Percentiles rank a stretch among this genome's conserved stretches.
These are phyloP conservation scores for Eutolmus rufibarbis DNA, from an alignment of 2,888 invertebrate genomes.

Conservation along the genomic window DNA sequence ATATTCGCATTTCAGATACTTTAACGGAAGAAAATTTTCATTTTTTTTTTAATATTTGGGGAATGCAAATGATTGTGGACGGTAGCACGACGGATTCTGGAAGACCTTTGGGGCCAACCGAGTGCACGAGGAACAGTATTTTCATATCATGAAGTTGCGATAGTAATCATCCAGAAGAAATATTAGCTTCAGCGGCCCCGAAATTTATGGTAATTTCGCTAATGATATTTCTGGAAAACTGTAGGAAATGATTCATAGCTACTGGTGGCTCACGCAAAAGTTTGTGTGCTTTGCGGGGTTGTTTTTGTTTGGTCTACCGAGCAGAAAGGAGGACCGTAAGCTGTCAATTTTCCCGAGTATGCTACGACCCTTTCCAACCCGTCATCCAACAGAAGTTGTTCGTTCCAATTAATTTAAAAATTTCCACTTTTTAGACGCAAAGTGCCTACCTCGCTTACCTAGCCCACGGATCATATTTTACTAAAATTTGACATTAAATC, in stretches of 20 bases:
- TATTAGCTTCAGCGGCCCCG: background rate
- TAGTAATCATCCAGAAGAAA: background rate
- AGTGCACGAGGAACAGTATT: background rate
- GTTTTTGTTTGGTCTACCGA: background rate
- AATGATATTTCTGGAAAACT: conserved; percentile 20
- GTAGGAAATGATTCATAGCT: conserved; percentile 23
- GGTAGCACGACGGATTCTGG: background rate
- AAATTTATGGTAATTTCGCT: conserved; percentile 30
- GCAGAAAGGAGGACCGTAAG: background rate
- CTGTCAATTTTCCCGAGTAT: background rate
- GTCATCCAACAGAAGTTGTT: background rate
- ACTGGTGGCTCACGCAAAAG: background rate
- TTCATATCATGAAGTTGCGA: conserved; percentile 1
- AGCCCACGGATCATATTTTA: background rate
- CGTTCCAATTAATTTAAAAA: background rate
- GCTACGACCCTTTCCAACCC: background rate
- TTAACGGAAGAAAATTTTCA: background rate
- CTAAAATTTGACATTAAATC: conserved; percentile 10
- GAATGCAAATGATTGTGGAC: background rate
- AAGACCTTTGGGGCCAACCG: background rate
- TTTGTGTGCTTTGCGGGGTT: background rate
- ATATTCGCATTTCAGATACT: background rate
- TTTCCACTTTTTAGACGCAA: background rate
- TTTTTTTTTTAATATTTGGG: background rate
- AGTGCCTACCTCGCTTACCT: background rate